Percentiles rank a stretch among this genome's conserved stretches.
Evolutionary conservation across 2,888 invertebrate genomes (phyloP).

Genomic region (Melanostoma mellinum): DNA sequence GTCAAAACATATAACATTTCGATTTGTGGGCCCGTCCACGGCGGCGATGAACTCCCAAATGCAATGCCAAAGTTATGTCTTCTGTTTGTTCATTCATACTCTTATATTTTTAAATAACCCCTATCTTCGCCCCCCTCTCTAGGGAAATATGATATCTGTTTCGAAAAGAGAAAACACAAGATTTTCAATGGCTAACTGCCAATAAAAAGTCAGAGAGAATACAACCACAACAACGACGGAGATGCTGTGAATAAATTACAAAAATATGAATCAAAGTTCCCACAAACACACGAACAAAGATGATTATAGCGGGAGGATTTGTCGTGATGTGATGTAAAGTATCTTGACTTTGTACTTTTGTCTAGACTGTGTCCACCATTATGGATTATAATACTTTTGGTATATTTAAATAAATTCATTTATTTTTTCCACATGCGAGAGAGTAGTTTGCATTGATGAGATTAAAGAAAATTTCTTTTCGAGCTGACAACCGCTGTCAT

Average conservation of each 20-base stretch:
- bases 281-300: background rate
- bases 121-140: background rate
- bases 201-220: slow-evolving; percentile 46
- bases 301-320: slow-evolving; percentile 38
- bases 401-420: slow-evolving; percentile 27
- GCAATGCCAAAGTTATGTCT: slow-evolving; percentile 39
- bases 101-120: background rate
- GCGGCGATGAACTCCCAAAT: no score
- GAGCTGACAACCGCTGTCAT: background rate
- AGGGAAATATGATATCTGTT: slow-evolving; percentile 53
- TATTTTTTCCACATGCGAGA: slow-evolving; percentile 10
- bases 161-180: slow-evolving; percentile 9
- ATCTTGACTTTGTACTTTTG: slow-evolving; percentile 51
- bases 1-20: no score
- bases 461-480: slow-evolving; percentile 21
- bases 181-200: slow-evolving; percentile 59
- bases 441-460: background rate
- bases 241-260: slow-evolving; percentile 42
- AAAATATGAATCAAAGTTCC: slow-evolving; percentile 50
- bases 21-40: no score
- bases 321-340: slow-evolving; percentile 24
- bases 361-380: slow-evolving; percentile 50
- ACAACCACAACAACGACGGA: background rate
- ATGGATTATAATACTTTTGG: background rate
- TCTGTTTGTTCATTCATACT: slow-evolving; percentile 39